These are phyloP conservation scores for Drosophila willistoni DNA, from an alignment of 1,140 invertebrate species.

Conservation along the genomic window DNA sequence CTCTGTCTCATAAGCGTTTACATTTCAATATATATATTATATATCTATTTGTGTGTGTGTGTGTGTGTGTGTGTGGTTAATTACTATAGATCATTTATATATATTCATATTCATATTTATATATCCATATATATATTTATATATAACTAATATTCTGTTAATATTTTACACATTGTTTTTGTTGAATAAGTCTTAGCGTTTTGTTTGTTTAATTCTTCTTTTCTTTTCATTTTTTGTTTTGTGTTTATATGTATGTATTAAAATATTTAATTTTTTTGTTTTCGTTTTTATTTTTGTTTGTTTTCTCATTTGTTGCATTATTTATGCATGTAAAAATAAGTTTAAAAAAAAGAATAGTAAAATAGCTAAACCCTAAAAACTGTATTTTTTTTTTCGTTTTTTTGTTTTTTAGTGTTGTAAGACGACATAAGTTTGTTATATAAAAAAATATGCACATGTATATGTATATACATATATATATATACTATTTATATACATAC, in stretches of 20 bases:
- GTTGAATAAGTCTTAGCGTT: conserved; percentile 79
- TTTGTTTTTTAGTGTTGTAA: conserved; percentile 24
- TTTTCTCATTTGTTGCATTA: conserved; percentile 26
- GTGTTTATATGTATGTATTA: conserved; percentile 66
- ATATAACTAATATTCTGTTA: conserved; percentile 53
- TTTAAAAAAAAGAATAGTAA: conserved; percentile 68
- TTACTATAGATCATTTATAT: conserved; percentile 52
- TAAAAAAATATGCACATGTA: conserved; percentile 73
- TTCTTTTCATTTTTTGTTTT: conserved; percentile 41
- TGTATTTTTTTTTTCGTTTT: neutral
- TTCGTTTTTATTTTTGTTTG: conserved; percentile 23
- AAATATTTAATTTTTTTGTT: conserved; percentile 71
- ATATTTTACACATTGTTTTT: conserved; percentile 73
- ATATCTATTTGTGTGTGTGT: too few relatives aligned
- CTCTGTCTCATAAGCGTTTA: conserved; percentile 10
- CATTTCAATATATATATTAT: conserved; percentile 35
- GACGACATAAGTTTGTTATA: conserved; percentile 56
- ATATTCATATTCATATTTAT: conserved; percentile 33
- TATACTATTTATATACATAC: conserved; percentile 2
- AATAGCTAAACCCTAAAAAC: conserved; percentile 67
- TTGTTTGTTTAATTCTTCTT: conserved; percentile 27
- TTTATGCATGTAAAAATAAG: conserved; percentile 59
- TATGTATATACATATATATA: conserved; percentile 40
- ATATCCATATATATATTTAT: conserved; percentile 27
- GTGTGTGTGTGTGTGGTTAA: conserved; percentile 28